Evolutionary conservation across 1,140 invertebrate species (phyloP).

Genomic region (Mylabris phalerata): DNA sequence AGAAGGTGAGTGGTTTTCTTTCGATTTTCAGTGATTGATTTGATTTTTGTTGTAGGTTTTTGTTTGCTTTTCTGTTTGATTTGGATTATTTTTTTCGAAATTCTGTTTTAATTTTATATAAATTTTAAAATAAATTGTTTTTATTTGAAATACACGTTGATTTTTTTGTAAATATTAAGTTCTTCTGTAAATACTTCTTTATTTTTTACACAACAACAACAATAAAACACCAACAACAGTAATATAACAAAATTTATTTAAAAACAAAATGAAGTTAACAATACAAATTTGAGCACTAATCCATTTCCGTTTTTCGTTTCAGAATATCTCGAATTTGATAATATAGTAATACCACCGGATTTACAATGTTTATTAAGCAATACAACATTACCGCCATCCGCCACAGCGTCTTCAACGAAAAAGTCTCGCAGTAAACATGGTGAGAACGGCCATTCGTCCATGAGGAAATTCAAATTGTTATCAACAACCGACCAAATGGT

Average conservation of each 20-base stretch:
- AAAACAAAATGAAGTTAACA: too few species aligned
- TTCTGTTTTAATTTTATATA: background rate
- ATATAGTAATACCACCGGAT: constrained; percentile 32
- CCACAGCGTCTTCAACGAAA: constrained; percentile 2
- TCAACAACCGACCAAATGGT: constrained; percentile 39
- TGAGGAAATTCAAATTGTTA: constrained; percentile 28
- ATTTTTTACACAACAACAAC: too few species aligned
- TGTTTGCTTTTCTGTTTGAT: background rate
- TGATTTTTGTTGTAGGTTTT: background rate
- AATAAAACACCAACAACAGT: too few species aligned
- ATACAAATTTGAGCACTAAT: too few species aligned
- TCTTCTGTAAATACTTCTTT: too few species aligned
- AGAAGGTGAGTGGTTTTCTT: too few species aligned
- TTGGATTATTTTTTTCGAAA: background rate
- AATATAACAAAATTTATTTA: too few species aligned
- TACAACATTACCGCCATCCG: background rate
- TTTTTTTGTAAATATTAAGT: background rate
- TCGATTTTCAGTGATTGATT: too few species aligned
- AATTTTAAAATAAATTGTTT: background rate
- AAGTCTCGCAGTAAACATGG: constrained; percentile 10
- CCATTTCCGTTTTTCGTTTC: constrained; percentile 10
- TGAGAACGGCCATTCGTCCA: constrained; percentile 14
- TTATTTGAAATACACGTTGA: background rate
- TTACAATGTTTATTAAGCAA: constrained; percentile 25
- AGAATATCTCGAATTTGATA: constrained; percentile 39